Conservation (phyloP, 1,140 invertebrate species). For the Brachionus sp. region DNA sequence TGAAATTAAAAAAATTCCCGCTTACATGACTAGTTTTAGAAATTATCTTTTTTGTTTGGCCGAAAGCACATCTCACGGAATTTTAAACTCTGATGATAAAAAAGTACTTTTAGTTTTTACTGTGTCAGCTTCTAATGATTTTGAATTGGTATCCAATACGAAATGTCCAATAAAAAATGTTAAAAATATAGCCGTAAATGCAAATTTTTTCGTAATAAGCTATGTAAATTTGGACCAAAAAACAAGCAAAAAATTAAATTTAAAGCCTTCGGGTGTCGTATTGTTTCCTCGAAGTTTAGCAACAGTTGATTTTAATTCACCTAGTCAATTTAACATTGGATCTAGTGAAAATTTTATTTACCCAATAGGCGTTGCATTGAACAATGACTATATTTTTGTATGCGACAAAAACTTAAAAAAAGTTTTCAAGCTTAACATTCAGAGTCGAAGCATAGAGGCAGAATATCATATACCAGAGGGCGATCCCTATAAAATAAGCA, state of each 20-base stretch:
- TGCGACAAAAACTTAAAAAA: background rate
- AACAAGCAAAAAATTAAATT: background rate
- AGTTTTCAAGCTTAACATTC: slow-evolving; percentile 16
- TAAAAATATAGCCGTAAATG: background rate
- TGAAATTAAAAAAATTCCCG: background rate
- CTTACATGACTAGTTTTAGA: slow-evolving; percentile 7
- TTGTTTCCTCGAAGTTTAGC: background rate
- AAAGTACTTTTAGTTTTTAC: background rate
- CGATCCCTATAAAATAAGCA: slow-evolving; percentile 23
- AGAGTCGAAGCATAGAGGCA: background rate
- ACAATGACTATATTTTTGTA: slow-evolving; percentile 20
- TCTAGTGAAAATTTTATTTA: background rate
- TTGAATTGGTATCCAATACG: background rate
- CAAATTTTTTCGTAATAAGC: background rate
- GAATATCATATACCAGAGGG: background rate
- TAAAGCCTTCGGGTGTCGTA: background rate
- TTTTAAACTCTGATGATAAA: slow-evolving; percentile 3
- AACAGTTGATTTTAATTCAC: background rate
- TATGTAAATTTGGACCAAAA: background rate
- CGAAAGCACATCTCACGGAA: background rate
- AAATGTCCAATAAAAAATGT: background rate
- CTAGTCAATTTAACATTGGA: background rate
- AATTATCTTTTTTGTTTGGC: slow-evolving; percentile 21
- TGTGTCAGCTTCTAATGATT: background rate
- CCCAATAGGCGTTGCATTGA: slow-evolving; percentile 2